Evolutionary conservation across 92 coral and sea anemone genomes (phyloP).

Genomic region (Siderastrea radians): DNA sequence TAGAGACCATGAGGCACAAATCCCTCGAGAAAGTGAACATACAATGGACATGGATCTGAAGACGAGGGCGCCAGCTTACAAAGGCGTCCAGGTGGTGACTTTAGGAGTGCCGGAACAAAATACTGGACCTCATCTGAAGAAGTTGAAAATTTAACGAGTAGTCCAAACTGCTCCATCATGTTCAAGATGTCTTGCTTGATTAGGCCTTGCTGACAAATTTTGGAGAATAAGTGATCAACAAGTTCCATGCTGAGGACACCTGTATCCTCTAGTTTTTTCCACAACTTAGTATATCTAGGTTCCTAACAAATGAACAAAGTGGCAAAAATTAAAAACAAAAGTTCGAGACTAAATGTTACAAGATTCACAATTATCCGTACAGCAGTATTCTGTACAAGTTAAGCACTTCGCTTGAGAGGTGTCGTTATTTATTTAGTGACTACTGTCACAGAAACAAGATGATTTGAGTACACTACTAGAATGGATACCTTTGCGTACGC

Average conservation of each 20-base stretch:
- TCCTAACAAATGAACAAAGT: too few relatives aligned
- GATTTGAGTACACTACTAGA: too few relatives aligned
- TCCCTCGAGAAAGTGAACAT: too few relatives aligned
- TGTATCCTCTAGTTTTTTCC: constrained; percentile 19
- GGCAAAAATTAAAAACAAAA: too few relatives aligned
- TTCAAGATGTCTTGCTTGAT: constrained; percentile 17
- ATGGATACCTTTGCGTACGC: too few relatives aligned
- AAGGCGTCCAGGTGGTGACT: neutral
- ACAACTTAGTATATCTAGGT: neutral
- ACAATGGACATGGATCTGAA: constrained; percentile 14
- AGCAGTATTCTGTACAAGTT: too few relatives aligned
- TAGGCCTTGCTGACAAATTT: neutral
- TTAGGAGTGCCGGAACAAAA: constrained; percentile 8
- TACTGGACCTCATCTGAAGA: constrained; percentile 1
- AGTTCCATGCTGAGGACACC: constrained; percentile 15
- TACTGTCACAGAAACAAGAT: too few relatives aligned
- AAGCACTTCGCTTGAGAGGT: too few relatives aligned
- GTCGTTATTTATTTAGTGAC: too few relatives aligned
- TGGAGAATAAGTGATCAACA: constrained; percentile 11
- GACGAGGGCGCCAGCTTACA: constrained; percentile 4
- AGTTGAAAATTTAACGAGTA: constrained; percentile 15
- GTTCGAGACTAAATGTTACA: too few relatives aligned
- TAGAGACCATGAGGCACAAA: too few relatives aligned
- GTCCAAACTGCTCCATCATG: neutral
- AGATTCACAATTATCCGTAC: too few relatives aligned